Conservation (phyloP, 2,113 vertebrate genomes). For the Charina bottae region DNA sequence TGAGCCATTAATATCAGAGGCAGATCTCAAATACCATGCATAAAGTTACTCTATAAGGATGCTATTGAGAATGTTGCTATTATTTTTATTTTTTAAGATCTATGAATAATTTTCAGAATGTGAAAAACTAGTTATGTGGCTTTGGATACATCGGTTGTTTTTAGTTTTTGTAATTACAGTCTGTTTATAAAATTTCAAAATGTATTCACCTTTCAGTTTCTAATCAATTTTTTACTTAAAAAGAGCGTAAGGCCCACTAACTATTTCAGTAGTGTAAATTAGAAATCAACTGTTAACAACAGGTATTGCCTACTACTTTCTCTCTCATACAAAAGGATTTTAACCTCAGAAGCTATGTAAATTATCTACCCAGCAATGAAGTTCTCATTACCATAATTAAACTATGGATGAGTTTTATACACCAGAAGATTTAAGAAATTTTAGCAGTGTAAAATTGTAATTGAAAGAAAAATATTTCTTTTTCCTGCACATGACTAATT, state of each 20-base stretch:
- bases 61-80: not conserved
- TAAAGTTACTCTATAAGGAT: not conserved
- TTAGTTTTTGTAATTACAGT: not conserved
- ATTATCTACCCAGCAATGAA: not conserved
- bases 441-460: not conserved
- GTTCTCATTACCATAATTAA: not conserved
- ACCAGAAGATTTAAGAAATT: not conserved
- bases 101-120: not conserved
- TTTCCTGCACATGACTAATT: not conserved
- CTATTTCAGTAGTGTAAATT: not conserved
- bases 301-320: not conserved
- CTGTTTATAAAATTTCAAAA: not conserved
- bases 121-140: not conserved
- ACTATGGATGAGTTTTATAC: not conserved
- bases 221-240: not conserved
- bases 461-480: not conserved
- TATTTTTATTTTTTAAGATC: conserved; percentile 1
- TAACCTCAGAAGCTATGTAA: not conserved
- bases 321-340: not conserved
- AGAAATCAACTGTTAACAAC: not conserved
- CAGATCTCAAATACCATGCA: not conserved
- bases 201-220: not conserved
- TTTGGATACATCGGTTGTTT: not conserved
- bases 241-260: not conserved
- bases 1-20: not conserved